Conservation (phyloP, 64 coral and sea anemone species). For the Montipora capricornis region DNA sequence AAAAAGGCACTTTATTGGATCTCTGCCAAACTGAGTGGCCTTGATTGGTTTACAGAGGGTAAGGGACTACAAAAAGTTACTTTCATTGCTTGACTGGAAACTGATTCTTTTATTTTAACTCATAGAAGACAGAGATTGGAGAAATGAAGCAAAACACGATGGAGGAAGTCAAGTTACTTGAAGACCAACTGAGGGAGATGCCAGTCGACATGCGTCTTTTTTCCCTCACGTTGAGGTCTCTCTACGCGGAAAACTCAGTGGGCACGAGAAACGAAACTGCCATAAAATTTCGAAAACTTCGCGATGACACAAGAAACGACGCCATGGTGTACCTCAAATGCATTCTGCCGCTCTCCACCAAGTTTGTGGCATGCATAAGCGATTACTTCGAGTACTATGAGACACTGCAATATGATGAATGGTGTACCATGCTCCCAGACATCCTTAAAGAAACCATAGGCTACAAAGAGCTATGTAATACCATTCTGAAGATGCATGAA, state of each 20-base stretch:
- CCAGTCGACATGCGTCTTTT: slow-evolving; percentile 6
- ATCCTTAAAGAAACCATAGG: neutral
- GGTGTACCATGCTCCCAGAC: neutral
- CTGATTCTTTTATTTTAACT: neutral
- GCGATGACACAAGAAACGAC: slow-evolving; percentile 26
- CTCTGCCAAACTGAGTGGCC: no score
- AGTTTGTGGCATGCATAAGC: neutral
- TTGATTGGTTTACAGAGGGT: no score
- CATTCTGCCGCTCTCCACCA: slow-evolving; percentile 4
- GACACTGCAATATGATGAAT: slow-evolving; percentile 5
- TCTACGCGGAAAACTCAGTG: slow-evolving; percentile 16
- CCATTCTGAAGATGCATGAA: slow-evolving; percentile 28
- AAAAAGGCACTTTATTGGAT: no score
- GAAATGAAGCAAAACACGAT: neutral
- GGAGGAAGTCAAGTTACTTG: neutral
- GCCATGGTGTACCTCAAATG: slow-evolving; percentile 40
- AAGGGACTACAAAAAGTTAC: no score
- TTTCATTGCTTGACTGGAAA: no score
- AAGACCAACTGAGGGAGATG: neutral
- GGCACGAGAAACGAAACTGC: neutral
- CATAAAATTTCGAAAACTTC: neutral
- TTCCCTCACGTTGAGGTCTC: neutral
- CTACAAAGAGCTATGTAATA: neutral
- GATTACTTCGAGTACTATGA: slow-evolving; percentile 40
- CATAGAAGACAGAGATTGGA: neutral